Evolutionary conservation across 2,797 vertebrate species (phyloP).

Genomic region (Helarctos malayanus): DNA sequence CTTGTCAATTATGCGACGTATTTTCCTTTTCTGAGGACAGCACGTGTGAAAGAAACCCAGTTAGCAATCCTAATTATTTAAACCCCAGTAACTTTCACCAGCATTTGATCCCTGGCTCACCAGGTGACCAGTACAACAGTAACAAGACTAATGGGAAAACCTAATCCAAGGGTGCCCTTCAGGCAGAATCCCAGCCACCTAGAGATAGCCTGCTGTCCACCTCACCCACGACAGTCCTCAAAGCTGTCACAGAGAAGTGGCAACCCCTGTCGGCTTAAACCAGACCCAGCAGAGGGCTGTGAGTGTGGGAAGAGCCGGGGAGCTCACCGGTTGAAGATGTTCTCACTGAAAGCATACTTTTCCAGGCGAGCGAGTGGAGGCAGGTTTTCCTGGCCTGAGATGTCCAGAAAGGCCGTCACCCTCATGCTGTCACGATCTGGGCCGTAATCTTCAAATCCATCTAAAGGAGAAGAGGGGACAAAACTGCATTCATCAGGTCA

Average conservation of each 20-base stretch:
- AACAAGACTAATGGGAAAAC: neutral
- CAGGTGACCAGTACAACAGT: neutral
- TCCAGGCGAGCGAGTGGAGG: slow-evolving; percentile 94
- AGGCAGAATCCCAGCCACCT: neutral
- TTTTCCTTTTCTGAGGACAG: neutral
- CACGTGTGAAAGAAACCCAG: neutral
- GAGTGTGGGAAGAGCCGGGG: rapidly evolving
- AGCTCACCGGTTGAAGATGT: slow-evolving; percentile 95
- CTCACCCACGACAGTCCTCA: neutral
- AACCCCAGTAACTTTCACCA: neutral
- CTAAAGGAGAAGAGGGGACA: slow-evolving; percentile 84
- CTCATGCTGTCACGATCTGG: slow-evolving; percentile 95
- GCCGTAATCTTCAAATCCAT: slow-evolving; percentile 96
- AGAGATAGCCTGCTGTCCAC: neutral
- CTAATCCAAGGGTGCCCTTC: neutral
- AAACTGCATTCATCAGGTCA: neutral
- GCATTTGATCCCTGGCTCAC: neutral
- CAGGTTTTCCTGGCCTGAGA: slow-evolving; percentile 94
- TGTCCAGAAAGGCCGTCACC: slow-evolving; percentile 94
- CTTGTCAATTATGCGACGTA: rapidly evolving
- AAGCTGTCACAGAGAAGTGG: neutral
- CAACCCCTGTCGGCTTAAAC: neutral
- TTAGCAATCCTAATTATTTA: neutral
- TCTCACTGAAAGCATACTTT: slow-evolving; percentile 96
- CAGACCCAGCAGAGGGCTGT: neutral